Base-by-base conservation (phyloP, 2,113 vertebrate species). In the Rhodinocichla rosea region DNA sequence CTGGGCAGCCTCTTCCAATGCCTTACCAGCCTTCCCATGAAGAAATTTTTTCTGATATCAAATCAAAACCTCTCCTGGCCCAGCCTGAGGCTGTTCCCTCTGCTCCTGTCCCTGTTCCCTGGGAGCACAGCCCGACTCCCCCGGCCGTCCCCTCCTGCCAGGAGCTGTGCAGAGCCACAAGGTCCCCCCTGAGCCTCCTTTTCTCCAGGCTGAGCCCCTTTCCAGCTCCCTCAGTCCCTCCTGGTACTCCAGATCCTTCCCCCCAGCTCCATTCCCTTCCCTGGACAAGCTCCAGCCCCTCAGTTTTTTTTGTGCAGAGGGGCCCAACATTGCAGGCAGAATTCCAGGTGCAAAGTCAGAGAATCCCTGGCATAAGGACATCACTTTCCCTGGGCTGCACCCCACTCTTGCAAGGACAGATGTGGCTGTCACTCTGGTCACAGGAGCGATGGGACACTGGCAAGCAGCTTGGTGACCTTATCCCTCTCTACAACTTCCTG, bases 11-110 rank as follows among this genome's bases (percentile, higher is more conserved):
- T 1, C 13, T 40, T 8, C 62, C 53, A 60, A 7, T 22, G 30
- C 28, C 30, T 40, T 9, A n/a, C 1, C 10, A 35, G 0, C 21
- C 16, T 35, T 47, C 22, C 10, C 13, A 20, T 5, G 20, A 35
- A 15, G 30, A 9, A 53, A 13, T 60, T 15, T 17, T 18, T 6
- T n/a, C 39, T 26, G 4, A 7, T 30, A 3, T 22, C 39, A 18
- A 45, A 68, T 8, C 33, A 10, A 24, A 17, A 39, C 39, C 19
- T 59, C 7, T 19, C 60, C 44, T n/a, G 60, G 52, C 1, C 0
- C 37, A 52, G 1, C 19, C 0, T 39, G 45, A 39, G 1, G 77
- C 7, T 0, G 0, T 39, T 67, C 1, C 12, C 10, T 39, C 68
- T 59, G 1, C 0, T 73, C 27, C 68, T 67, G 52, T n/a, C 52